phyloP scores from a whole-genome alignment of 2,113 vertebrate species.

The Nipponia nippon region DNA sequence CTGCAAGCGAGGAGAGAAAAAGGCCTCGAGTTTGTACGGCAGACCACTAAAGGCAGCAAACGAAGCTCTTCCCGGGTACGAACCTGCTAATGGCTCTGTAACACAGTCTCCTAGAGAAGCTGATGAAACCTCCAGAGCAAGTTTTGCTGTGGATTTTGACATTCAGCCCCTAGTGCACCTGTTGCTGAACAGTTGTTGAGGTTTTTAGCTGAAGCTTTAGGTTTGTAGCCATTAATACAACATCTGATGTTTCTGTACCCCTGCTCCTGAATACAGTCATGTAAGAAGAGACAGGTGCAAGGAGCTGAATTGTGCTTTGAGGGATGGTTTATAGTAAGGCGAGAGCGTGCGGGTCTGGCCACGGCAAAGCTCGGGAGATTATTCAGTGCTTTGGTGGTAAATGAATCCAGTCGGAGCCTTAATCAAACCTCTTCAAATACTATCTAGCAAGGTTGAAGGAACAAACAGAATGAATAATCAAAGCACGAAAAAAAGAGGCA shows the following conservation, averaged over 20 bases:
- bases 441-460: neutral
- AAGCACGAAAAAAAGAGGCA: neutral
- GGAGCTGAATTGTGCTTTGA: conserved; percentile 23
- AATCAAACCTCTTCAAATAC: neutral
- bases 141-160: neutral
- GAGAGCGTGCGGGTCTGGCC: neutral
- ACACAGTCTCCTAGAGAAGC: neutral
- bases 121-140: neutral
- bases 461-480: neutral
- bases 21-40: neutral
- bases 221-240: conserved; percentile 51
- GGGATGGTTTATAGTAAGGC: conserved; percentile 26
- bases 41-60: neutral
- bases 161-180: conserved; percentile 21
- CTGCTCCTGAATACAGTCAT: neutral
- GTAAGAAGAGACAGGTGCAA: conserved; percentile 62
- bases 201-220: conserved; percentile 40
- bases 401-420: neutral
- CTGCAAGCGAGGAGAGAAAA: neutral
- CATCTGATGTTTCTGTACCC: conserved; percentile 31
- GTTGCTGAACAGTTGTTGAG: conserved; percentile 64
- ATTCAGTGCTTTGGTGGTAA: conserved; percentile 2
- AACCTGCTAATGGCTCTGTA: neutral
- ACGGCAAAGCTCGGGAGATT: neutral
- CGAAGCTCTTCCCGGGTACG: neutral